phyloP scores from a whole-genome alignment of 2,797 vertebrate species.

The Cephalopachus bancanus region DNA sequence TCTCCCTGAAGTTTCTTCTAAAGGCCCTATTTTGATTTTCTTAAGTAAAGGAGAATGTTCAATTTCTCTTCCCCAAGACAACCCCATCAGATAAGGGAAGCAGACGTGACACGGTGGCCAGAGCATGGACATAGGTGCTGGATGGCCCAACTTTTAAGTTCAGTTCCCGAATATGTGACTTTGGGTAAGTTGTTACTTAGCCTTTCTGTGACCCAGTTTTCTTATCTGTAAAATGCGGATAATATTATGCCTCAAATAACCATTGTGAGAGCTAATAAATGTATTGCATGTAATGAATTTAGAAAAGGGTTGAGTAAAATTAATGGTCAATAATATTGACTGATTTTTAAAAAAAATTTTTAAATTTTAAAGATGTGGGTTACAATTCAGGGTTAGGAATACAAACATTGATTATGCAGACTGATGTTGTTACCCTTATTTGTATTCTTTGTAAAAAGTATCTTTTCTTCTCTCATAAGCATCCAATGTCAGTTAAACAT shows the following conservation, averaged over 20 bases:
- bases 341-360: too few species aligned
- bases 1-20: background rate
- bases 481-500: background rate
- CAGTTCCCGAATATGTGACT: background rate
- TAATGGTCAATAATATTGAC: background rate
- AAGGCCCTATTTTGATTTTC: background rate
- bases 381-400: too few species aligned
- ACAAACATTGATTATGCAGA: too few species aligned
- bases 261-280: background rate
- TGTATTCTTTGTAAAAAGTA: background rate
- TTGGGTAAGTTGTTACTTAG: background rate
- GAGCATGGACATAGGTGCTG: background rate
- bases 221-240: constrained; percentile 5
- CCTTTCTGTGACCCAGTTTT: background rate
- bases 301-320: background rate
- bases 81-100: background rate
- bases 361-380: too few species aligned
- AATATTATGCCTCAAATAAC: background rate
- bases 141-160: background rate
- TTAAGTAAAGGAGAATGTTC: background rate
- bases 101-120: background rate
- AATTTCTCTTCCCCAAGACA: background rate
- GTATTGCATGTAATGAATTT: background rate
- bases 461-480: background rate
- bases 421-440: background rate